Evolutionary conservation across 1,140 invertebrate species (phyloP).

Genomic region (Pogonomyrmex barbatus): DNA sequence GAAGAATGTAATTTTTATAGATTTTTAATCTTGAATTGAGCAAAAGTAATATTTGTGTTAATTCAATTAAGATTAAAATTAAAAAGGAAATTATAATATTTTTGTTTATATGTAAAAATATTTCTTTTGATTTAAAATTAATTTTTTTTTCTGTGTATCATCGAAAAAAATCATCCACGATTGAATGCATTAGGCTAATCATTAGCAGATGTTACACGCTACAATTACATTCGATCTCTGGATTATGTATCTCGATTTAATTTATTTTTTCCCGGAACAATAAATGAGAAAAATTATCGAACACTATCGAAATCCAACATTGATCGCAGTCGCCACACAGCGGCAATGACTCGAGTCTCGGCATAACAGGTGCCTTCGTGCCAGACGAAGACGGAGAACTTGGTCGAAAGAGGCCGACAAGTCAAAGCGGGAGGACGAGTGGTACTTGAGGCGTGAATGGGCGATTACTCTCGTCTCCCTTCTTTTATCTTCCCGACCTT

Average conservation of each 20-base stretch:
- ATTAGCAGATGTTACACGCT: neutral
- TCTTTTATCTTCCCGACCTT: neutral
- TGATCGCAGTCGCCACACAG: conserved; percentile 62
- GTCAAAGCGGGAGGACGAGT: conserved; percentile 12
- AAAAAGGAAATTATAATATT: too few species aligned
- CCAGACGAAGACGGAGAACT: neutral
- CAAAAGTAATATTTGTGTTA: too few species aligned
- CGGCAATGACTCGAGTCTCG: conserved; percentile 62
- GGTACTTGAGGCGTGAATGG: conserved; percentile 18
- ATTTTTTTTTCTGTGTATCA: too few species aligned
- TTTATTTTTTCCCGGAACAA: neutral
- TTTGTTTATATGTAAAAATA: too few species aligned
- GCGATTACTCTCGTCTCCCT: conserved; percentile 33
- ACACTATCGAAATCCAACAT: too few species aligned
- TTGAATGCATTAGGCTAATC: neutral
- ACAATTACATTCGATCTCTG: neutral
- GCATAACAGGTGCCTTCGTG: conserved; percentile 71
- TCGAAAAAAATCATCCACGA: neutral
- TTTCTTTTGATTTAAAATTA: too few species aligned
- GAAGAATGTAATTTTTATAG: too few species aligned
- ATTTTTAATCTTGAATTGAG: too few species aligned
- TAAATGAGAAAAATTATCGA: neutral
- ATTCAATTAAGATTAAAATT: too few species aligned
- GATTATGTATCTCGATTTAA: neutral
- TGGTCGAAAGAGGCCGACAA: conserved; percentile 25